Evolutionary conservation across 2,888 invertebrate species (phyloP).

Genomic region (Noctua janthina): DNA sequence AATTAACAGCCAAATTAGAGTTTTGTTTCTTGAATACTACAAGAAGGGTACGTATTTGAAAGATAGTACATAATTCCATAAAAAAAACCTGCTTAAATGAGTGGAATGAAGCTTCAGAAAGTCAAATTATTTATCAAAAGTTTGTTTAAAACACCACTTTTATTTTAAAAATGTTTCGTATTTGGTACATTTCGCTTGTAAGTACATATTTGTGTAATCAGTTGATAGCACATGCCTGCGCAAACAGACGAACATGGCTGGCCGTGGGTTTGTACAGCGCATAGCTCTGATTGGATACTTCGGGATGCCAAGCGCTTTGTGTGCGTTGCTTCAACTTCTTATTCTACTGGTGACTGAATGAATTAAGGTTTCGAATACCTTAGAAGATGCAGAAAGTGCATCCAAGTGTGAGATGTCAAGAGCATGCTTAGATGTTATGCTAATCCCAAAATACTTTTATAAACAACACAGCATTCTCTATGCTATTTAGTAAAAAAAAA

Average conservation of each 20-base stretch:
- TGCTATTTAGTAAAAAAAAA: not conserved
- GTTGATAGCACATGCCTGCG: constrained; percentile 72
- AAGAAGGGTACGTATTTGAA: not conserved
- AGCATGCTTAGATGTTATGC: not conserved
- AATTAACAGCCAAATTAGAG: constrained; percentile 6
- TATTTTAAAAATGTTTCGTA: constrained; percentile 18
- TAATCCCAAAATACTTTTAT: not conserved
- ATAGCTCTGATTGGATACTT: constrained; percentile 66
- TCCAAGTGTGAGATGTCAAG: not conserved
- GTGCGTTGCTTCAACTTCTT: constrained; percentile 3
- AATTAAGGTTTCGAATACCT: not conserved
- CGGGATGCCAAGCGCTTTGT: constrained; percentile 6
- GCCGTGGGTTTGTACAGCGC: constrained; percentile 69
- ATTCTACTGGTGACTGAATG: not conserved
- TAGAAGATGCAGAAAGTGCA: not conserved
- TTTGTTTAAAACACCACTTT: not conserved
- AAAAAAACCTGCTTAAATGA: not conserved
- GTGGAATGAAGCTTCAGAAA: not conserved
- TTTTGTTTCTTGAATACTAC: not conserved
- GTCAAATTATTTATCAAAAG: not conserved
- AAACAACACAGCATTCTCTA: not conserved
- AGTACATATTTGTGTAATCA: constrained; percentile 78
- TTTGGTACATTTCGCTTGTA: constrained; percentile 19
- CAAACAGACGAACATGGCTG: constrained; percentile 69
- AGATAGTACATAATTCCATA: not conserved